Evolutionary conservation across 2,888 invertebrate species (phyloP), one percentile per base, ranked within the genome.

Genomic region (Notodonta ziczac): DNA sequence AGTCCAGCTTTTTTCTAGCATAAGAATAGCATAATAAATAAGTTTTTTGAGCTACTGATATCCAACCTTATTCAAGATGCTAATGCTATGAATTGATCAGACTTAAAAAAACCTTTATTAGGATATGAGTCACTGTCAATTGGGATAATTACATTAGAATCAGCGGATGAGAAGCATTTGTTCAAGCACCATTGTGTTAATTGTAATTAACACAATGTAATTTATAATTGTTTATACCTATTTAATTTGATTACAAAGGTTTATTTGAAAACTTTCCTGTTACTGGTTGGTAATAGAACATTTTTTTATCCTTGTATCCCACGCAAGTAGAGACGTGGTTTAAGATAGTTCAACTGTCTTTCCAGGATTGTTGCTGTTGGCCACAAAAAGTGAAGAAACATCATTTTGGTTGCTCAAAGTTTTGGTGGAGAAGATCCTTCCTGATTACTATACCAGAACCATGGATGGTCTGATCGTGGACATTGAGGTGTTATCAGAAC

Each of bases 321-420:
- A 35, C 7, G 35, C 7, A 4, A 35, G 35, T 7, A 35, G 35
- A 35, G 35, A 5, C 35, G 4, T 35, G 35, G 7, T 5, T 46
- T 5, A 10, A 46, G 46, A 4, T 42, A 4, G 9, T 42, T 42
- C 9, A 42, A 10, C 42, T 48, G 8, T 16, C 16, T 50, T 50
- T 50, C 14, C 64, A 95, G 97, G 97, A 50, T 91, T 98, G 71
- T 89, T 98, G 70, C 89, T 99, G 59, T 92, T 98, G 69, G 96
- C 97, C 42, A 97, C 98, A 35, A 97, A 97, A 88, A 97, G 96
- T 89, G 98, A 98, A 87, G 98, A 98, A 87, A 96, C 96, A 67
- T 96, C 98, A 55, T 99, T 98, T 92, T 99, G 98, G 98, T 91
- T 99, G 60, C 93, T 99, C 60, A 98, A 98, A 92, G 95, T 96